Evolutionary conservation across 2,888 invertebrate species (phyloP), one percentile per base, ranked within the genome.

Genomic region (Polyommatus icarus): DNA sequence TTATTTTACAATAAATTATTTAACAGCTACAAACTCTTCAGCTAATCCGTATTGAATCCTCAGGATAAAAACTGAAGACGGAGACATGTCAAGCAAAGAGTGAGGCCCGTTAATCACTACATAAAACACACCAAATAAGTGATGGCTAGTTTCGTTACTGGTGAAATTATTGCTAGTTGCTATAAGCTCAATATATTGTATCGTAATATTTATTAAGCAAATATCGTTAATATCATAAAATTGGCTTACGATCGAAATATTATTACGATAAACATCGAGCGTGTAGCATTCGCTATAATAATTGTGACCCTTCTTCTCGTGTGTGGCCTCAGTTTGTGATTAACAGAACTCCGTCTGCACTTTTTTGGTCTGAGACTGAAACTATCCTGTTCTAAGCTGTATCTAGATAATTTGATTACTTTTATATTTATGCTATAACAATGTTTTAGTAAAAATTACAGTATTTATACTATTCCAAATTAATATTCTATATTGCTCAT

Each of bases 401-500:
- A 80, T 71, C 72, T 79, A 78, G 81, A 80, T 84, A 85, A 87
- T 87, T 83, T 83, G 82, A 82, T 84, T 85, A 81, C 79, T 78
- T 86, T 85, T 89, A 88, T 87, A 87, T 89, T 89, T 88, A 88
- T 86, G 84, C 87, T 91, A 89, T 92, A 92, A 90, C 90, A 92
- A 90, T 90, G 85, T 87, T 85, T 85, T 89, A 89, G 79, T 82
- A 82, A 83, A 91, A 90, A 90, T 87, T 88, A 91, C 91, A 89
- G 87, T 89, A 81, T 82, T 77, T 90, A 88, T 87, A 87, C 82
- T 88, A 87, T 87, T 89, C 88, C 85, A 90, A 91, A 88, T 90
- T 87, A 88, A 83, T 87, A 89, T 89, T 88, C 91, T 93, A 94
- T 94, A 94, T 94, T 94, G 94, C 94, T 94, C 89, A 88, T 91